Evolutionary conservation across 2,113 vertebrate genomes (phyloP), one percentile per base, ranked within the genome.

Genomic region (Eidolon helvum): DNA sequence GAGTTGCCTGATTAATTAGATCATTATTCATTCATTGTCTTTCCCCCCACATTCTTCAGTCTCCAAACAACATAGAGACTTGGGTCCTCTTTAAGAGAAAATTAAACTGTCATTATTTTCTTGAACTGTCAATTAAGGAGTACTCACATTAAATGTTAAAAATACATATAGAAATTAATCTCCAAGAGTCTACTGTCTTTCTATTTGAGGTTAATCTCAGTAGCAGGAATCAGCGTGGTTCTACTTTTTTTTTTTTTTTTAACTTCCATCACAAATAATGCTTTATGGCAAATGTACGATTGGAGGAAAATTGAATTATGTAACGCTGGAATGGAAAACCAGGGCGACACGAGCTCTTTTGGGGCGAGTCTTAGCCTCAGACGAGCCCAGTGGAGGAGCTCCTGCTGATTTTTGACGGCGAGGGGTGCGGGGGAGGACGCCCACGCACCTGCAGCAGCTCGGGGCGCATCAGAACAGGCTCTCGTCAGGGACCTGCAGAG

Each of bases 401-500:
- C 1, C 22, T 11, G 15, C 15, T n/a, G 38, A 8, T 18, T 18
- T 55, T 90, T 30, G 21, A 55, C 59, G 79, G 75, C 14, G 59
- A 50, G 69, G 8, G 5, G 22, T 22, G n/a, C 15, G 35, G n/a
- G 48, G 93, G 61, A 30, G 18, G 90, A 45, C 1, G 53, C 69
- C 6, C 0, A 2, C 14, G 53, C 50, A 0, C 7, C 15, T 18
- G 63, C n/a, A 50, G 87, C 61, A 35, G 2, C 92, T 45, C 10
- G 63, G 79, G 74, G 43, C 55, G 3, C 16, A 53, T 75, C 91
- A 72, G 68, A 50, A 79, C 69, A 59, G 82, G 59, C 91, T 59
- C 88, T 90, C 79, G 92, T 89, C 95, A 83, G 89, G 33, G 26
- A 40, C 45, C 90, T 83, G 93, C 75, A 66, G 87, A 87, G 48